Evolutionary conservation across 2,113 vertebrate genomes (phyloP).

Genomic region (Microcebus griseorufus): DNA sequence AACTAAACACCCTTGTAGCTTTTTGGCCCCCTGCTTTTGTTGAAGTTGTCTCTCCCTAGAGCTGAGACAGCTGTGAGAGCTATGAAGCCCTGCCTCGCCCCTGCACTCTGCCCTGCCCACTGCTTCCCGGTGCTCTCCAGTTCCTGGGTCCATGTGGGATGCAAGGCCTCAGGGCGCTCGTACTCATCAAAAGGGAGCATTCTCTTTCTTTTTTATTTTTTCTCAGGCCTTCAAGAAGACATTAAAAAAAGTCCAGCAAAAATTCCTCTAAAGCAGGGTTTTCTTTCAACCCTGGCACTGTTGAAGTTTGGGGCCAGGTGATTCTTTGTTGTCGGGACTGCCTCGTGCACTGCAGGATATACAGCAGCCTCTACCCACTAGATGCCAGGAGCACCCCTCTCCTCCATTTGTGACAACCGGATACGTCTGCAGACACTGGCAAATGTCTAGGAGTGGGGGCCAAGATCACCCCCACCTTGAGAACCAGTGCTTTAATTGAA

Average conservation of each 20-base stretch:
- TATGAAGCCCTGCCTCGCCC: not conserved
- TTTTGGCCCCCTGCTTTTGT: constrained; percentile 72
- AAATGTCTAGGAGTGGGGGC: not conserved
- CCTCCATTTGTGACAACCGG: not conserved
- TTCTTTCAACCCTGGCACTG: not conserved
- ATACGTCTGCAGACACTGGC: not conserved
- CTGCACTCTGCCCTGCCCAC: constrained; percentile 7
- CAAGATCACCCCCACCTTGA: not conserved
- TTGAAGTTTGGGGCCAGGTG: not conserved
- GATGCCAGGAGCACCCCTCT: not conserved
- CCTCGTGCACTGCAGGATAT: not conserved
- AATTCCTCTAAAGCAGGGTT: not conserved
- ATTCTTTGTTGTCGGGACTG: not conserved
- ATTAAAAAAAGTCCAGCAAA: not conserved
- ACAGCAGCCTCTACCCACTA: not conserved
- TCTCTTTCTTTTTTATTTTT: not conserved
- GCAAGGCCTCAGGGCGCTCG: not conserved
- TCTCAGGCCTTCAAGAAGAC: not conserved
- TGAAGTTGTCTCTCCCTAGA: constrained; percentile 57
- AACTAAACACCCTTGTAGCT: constrained; percentile 77
- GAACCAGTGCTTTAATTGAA: not conserved
- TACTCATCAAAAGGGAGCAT: not conserved
- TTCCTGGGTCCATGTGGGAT: not conserved
- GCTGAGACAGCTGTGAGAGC: constrained; percentile 69
- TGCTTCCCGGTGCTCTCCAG: not conserved